Conservation (phyloP, 30 jellyfish, hydroid and myxozoan species). For the Mastigias papua region DNA sequence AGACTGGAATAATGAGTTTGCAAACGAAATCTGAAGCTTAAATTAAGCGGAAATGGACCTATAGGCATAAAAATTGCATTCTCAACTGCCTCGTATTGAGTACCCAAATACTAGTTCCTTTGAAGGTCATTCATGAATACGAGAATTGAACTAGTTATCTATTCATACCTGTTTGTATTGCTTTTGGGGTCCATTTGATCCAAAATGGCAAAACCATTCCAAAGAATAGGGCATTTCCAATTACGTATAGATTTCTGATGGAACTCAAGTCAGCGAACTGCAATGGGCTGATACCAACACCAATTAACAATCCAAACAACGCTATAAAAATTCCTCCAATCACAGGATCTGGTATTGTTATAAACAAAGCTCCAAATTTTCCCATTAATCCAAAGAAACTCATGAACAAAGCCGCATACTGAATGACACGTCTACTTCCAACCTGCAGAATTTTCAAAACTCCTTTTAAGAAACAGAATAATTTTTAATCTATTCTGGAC, state of each 20-base stretch:
- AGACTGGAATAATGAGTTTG: too few relatives aligned
- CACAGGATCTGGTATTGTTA: constrained; percentile 94
- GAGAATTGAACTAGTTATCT: too few relatives aligned
- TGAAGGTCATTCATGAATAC: too few relatives aligned
- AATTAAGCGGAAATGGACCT: too few relatives aligned
- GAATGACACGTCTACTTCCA: constrained; percentile 94
- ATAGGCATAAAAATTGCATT: too few relatives aligned
- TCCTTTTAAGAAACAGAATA: too few relatives aligned
- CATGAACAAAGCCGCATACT: constrained; percentile 90
- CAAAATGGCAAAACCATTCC: constrained; percentile 94
- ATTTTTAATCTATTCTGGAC: too few relatives aligned
- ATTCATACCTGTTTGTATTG: constrained; percentile 66
- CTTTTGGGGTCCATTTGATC: constrained; percentile 51
- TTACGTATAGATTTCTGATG: constrained; percentile 81
- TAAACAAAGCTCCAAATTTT: constrained; percentile 94
- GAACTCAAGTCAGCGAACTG: constrained; percentile 85
- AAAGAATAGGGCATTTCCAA: constrained; percentile 81
- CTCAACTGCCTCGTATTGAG: too few relatives aligned
- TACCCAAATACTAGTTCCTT: too few relatives aligned
- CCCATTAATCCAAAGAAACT: constrained; percentile 79
- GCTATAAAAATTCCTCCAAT: constrained; percentile 89
- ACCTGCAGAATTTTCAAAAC: too few relatives aligned
- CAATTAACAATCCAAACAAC: constrained; percentile 91
- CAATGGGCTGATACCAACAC: constrained; percentile 89
- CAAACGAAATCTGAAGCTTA: too few relatives aligned